Percentiles rank a stretch among this genome's conserved stretches.
Evolutionary conservation across 2,797 vertebrate species (phyloP).

Genomic region (Gephyroberyx darwinii): DNA sequence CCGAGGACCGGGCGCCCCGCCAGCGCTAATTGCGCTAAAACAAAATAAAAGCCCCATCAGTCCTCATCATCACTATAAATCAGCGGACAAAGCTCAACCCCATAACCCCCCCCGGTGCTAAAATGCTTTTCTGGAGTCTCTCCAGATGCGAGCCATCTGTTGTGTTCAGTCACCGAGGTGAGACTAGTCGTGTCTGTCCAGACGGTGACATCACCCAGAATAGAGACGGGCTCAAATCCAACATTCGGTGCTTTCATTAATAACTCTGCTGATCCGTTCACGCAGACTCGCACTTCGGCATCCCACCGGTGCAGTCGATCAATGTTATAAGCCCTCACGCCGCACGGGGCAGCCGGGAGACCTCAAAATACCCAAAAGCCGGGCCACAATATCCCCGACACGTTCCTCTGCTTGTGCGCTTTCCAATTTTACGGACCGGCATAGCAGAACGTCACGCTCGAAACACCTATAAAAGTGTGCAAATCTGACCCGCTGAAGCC

Average conservation of each 20-base stretch:
- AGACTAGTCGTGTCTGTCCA: slow-evolving; percentile 67
- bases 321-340: slow-evolving; percentile 54
- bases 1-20: slow-evolving; percentile 32
- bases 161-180: slow-evolving; percentile 75
- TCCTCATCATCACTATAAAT: slow-evolving; percentile 53
- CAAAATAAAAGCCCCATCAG: slow-evolving; percentile 59
- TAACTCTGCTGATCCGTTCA: slow-evolving; percentile 53
- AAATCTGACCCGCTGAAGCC: slow-evolving; percentile 19
- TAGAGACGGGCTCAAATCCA: slow-evolving; percentile 49
- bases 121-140: slow-evolving; percentile 59
- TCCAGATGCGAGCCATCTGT: slow-evolving; percentile 79
- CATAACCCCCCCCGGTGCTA: slow-evolving; percentile 40
- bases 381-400: slow-evolving; percentile 20
- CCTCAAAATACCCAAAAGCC: slow-evolving; percentile 13
- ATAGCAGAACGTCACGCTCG: slow-evolving; percentile 15
- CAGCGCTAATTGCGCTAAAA: slow-evolving; percentile 59
- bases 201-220: slow-evolving; percentile 74
- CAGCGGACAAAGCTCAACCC: slow-evolving; percentile 59
- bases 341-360: slow-evolving; percentile 38
- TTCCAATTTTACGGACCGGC: slow-evolving; percentile 46
- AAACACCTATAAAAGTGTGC: slow-evolving; percentile 13
- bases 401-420: neutral
- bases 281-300: slow-evolving; percentile 26
- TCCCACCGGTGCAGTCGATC: slow-evolving; percentile 65
- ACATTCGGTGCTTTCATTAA: slow-evolving; percentile 60